A percentile compares a stretch with the other conserved stretches of the same genome.
Conservation (phyloP, 2,797 vertebrate genomes). For the Alfaro cultratus region DNA sequence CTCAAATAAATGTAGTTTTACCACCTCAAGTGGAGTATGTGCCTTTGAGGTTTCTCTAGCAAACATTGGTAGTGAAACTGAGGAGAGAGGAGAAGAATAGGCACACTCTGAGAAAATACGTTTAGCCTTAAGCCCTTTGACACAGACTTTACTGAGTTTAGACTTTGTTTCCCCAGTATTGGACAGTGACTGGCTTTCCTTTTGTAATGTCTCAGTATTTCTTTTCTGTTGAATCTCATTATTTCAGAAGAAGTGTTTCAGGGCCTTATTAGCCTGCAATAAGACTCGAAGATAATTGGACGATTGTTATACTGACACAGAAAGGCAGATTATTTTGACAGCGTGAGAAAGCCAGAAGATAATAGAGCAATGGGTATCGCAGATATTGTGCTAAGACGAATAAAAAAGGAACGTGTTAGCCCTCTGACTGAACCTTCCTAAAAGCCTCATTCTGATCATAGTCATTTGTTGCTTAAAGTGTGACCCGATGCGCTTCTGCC, state of each 20-base stretch:
- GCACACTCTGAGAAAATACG: neutral
- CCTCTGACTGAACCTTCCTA: neutral
- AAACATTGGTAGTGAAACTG: neutral
- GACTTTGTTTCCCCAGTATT: neutral
- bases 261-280: neutral
- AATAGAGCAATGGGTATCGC: neutral
- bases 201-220: neutral
- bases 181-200: neutral
- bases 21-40: neutral
- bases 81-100: neutral
- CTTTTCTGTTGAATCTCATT: neutral
- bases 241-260: neutral
- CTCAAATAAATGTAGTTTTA: neutral
- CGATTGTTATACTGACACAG: neutral
- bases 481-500: constrained; percentile 22
- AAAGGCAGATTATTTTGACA: neutral
- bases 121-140: neutral
- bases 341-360: neutral
- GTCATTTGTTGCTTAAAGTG: constrained; percentile 9
- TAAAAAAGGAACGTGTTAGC: neutral
- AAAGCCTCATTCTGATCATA: neutral
- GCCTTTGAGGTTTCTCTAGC: neutral
- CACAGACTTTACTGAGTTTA: neutral
- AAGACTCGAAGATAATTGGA: neutral
- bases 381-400: neutral